Base-by-base conservation (phyloP, 2,113 vertebrate species). In the Dinomys branickii region DNA sequence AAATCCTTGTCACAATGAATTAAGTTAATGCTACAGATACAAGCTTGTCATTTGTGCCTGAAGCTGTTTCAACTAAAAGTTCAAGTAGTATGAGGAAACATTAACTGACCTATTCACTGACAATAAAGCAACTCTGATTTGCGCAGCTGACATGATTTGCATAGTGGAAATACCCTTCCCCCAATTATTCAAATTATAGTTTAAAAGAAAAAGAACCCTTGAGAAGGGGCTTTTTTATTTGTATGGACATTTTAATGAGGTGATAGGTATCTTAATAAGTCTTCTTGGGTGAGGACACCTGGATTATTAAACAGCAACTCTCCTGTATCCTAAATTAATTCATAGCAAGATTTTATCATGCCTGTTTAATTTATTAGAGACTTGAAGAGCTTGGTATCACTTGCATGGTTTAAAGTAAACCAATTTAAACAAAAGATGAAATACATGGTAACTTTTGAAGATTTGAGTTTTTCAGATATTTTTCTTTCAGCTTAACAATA, bases 191-290 rank as follows among this genome's bases (percentile, higher is more conserved):
- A 97, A 95, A 97, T 94, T 87, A 73, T n/a, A 92, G 17, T 54
- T 90, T 92, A 87, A 97, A 95, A 94, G 38, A 65, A 56, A 95
- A 96, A 95, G 94, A 85, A 88, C 41, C 82, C 81, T 97, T 77
- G 41, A 14, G 77, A 87, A 94, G 89, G 77, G 92, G 77, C n/a
- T n/a, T 88, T 97, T 98, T 77, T 96, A 96, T 97, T 95, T 91
- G 90, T 88, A 83, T 65, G 90, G 59, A 94, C 3, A 7, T 95
- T 97, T 96, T 97, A 97, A 97, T 97, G 90, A 97, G 97, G 85
- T 97, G 96, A 97, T 96, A 88, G 94, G 77, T 97, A 98, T 98
- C 97, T 97, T 98, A 97, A 95, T 97, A 98, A 97, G 94, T 95
- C 59, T 95, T 97, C 96, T 84, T 90, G 97, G 92, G 95, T 93